Base-by-base conservation (phyloP, 1,140 invertebrate species). In the Bombyx mori region DNA sequence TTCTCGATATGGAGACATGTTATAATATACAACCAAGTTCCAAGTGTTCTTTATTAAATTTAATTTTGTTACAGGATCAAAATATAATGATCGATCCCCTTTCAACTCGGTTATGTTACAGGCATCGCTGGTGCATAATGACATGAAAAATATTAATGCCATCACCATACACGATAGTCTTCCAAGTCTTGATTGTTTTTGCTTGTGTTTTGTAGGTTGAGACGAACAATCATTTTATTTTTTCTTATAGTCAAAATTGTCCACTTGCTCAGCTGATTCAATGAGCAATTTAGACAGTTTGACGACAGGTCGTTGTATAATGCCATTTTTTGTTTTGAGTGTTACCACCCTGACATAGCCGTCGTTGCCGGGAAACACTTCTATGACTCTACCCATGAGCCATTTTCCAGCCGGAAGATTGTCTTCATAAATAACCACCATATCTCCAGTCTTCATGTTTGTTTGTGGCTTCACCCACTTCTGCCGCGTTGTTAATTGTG, bases 341-440 rank as follows among this genome's bases (percentile, higher is more conserved):
- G 54, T 45, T 2, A 59, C 61, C 0, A 59, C 61, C 12, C 59
- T 49, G 6, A 55, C 53, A 26, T 44, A 42, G 46, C 53, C 58
- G 12, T 60, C 12, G 12, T 18, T 18, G 12, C 61, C 7, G 46
- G 44, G 44, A 59, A 54, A 1, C 22, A 61, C 61, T 22, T 54
- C 44, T n/a, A 59, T 35, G 18, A 57, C 48, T 49, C 44, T 44
- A 1, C 59, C 61, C 6, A 54, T 42, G 12, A 63, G 44, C 57
- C 61, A 63, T 51, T 50, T 60, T 7, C 58, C 42, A 10, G 61
- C 58, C 26, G 65, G 58, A n/a, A 63, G 45, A 50, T 52, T 54
- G 52, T 62, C 54, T 12, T 66, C 61, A 12, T 57, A 58, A 4
- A 66, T 42, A 42, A 66, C 47, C n/a, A 66, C 65, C 0, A 63